Evolutionary conservation across 2,113 vertebrate species (phyloP).

Genomic region (Prunella himalayana): DNA sequence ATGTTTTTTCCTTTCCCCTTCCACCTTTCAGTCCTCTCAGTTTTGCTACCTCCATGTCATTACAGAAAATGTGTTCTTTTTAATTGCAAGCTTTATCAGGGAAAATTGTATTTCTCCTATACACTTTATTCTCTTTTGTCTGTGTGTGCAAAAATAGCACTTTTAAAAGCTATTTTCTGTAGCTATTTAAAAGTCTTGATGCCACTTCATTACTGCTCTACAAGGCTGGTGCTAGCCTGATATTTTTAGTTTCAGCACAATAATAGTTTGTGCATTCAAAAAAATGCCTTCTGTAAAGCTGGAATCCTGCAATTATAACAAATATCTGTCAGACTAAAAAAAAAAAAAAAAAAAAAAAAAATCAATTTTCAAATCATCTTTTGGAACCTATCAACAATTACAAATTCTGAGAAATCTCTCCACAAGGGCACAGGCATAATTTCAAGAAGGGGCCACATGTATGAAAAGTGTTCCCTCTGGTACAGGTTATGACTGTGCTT

Average conservation of each 20-base stretch:
- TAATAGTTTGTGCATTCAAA: background rate
- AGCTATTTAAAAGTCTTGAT: background rate
- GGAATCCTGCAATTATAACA: background rate
- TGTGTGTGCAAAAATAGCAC: background rate
- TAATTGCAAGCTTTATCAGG: background rate
- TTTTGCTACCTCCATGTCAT: background rate
- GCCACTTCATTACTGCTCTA: background rate
- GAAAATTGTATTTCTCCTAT: background rate
- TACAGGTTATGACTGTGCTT: background rate
- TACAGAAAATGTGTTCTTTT: background rate
- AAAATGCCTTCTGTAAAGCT: background rate
- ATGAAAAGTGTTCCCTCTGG: background rate
- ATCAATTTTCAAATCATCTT: background rate
- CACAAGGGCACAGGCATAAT: background rate
- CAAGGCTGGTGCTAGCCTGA: background rate
- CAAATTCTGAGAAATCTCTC: background rate
- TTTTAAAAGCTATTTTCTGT: slow-evolving; percentile 1
- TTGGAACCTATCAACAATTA: background rate
- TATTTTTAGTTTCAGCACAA: slow-evolving; percentile 17
- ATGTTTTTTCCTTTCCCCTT: background rate
- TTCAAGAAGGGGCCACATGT: background rate
- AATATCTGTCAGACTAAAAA: background rate
- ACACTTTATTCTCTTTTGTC: background rate
- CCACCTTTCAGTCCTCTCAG: background rate
- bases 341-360: background rate